Percentiles rank a stretch among this genome's conserved stretches.
phyloP scores from a whole-genome alignment of 1,140 invertebrate genomes.

The Phymorhynchus buccinoides region DNA sequence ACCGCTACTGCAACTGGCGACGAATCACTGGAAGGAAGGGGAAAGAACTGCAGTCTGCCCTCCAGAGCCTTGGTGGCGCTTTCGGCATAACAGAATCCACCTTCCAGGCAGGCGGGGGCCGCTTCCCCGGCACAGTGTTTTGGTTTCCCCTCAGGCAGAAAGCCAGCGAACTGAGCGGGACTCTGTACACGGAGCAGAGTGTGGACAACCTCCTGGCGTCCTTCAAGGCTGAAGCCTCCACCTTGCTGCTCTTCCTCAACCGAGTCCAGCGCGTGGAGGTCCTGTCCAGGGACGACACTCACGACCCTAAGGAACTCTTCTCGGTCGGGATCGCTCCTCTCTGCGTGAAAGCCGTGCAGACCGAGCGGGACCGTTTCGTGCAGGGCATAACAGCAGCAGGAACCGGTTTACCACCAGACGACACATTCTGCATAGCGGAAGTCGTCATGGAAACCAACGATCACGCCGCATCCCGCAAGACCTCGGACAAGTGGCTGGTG shows the following conservation, averaged over 20 bases:
- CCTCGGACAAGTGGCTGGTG: conserved; percentile 15
- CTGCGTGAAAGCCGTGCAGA: background rate
- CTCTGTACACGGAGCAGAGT: conserved; percentile 47
- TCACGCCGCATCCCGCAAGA: background rate
- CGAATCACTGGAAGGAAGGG: conserved; percentile 46
- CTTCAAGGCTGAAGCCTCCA: conserved; percentile 49
- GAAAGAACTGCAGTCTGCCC: conserved; percentile 36
- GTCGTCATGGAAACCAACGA: background rate
- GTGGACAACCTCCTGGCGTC: conserved; percentile 49
- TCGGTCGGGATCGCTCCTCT: background rate
- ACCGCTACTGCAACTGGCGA: conserved; percentile 12
- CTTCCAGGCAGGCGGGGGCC: conserved; percentile 27
- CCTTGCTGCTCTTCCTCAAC: conserved; percentile 57
- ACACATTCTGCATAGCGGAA: too few species aligned
- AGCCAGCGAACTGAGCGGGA: conserved; percentile 47
- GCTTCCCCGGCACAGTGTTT: conserved; percentile 58
- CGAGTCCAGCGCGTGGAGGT: conserved; percentile 36
- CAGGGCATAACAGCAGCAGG: background rate
- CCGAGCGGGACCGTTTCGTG: background rate
- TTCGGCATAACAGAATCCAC: conserved; percentile 43
- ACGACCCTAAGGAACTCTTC: background rate
- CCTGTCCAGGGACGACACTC: background rate
- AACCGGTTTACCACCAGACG: too few species aligned
- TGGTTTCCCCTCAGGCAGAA: conserved; percentile 57
- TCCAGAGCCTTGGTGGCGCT: conserved; percentile 39